Percentiles rank a stretch among this genome's conserved stretches.
Evolutionary conservation across 2,797 vertebrate genomes (phyloP).

Genomic region (Cirrhinus mrigala): DNA sequence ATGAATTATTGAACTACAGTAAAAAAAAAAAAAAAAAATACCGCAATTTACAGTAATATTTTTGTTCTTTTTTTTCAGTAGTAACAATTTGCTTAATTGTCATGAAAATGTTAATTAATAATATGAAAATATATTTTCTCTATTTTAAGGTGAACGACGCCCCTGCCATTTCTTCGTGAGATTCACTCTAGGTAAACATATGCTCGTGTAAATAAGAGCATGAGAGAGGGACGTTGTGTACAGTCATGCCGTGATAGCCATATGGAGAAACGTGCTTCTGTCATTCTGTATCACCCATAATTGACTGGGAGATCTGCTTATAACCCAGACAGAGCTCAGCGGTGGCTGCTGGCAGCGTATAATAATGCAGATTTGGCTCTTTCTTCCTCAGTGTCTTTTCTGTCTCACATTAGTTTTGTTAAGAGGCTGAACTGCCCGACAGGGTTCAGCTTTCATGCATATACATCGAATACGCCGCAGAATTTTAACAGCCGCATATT

Average conservation of each 20-base stretch:
- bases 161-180: not conserved
- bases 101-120: not conserved
- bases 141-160: not conserved
- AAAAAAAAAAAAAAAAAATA: too few species aligned
- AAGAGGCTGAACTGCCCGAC: constrained; percentile 19
- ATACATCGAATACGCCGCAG: constrained; percentile 23
- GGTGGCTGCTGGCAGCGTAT: constrained; percentile 32
- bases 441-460: constrained; percentile 28
- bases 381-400: constrained; percentile 32
- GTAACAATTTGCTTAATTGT: not conserved
- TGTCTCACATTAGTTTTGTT: constrained; percentile 38
- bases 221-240: not conserved
- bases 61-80: not conserved
- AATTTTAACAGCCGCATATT: constrained; percentile 29
- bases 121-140: not conserved
- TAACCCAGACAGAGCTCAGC: constrained; percentile 42
- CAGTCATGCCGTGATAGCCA: constrained; percentile 30
- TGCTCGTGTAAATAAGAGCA: not conserved
- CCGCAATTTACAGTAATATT: not conserved
- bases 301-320: constrained; percentile 42
- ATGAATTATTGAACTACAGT: not conserved
- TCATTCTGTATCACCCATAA: constrained; percentile 51
- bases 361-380: constrained; percentile 28
- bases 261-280: constrained; percentile 48
- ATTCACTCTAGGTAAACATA: not conserved